Evolutionary conservation across 2,797 vertebrate species (phyloP), one percentile per base, ranked within the genome.

Genomic region (Pseudopleuronectes americanus): DNA sequence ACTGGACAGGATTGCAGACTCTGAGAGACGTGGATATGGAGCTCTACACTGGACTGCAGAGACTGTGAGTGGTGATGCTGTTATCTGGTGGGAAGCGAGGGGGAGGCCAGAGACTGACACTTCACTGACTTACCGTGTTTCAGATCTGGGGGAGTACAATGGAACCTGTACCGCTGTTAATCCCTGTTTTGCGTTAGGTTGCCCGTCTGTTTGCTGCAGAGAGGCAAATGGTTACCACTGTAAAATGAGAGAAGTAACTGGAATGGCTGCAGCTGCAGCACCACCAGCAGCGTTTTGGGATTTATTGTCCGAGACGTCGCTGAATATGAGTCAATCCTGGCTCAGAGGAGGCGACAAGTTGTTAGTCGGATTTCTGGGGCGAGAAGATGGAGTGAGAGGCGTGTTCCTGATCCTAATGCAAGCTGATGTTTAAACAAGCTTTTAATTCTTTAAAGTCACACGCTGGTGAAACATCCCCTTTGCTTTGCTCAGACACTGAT

Each of bases 11-110:
- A 64, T 87, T 99, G 90, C 96, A 99, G 90, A 98, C 95, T 0
- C 94, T 99, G 84, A 96, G 96, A 0, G 97, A 97, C 0, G 96
- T 99, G 24, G 97, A 99, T 90, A 99, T 99, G 98, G 98, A 96
- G 89, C 97, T 99, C 81, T 99, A 99, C 91, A 97, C 96, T 0
- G 97, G 97, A 94, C 96, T 99, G 54, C 97, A 98, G 92, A 97
- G 94, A 89, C 95, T 99, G 98, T 99, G 90, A 99, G 98, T 97
- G 87, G 83, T 63, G 62, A 69, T 61, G 60, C 71, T 57, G 74
- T 83, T 72, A 73, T 82, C 63, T 51, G 59, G 33, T 19, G 57
- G 66, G 57, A 49, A 61, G 14, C 0, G 21, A 6, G 17, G 52
- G 60, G 58, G 33, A 17, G 36, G 62, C 60, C 33, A 49, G 55